Base-by-base conservation (phyloP, 2,888 invertebrate species). In the Tanypteryx hageni region DNA sequence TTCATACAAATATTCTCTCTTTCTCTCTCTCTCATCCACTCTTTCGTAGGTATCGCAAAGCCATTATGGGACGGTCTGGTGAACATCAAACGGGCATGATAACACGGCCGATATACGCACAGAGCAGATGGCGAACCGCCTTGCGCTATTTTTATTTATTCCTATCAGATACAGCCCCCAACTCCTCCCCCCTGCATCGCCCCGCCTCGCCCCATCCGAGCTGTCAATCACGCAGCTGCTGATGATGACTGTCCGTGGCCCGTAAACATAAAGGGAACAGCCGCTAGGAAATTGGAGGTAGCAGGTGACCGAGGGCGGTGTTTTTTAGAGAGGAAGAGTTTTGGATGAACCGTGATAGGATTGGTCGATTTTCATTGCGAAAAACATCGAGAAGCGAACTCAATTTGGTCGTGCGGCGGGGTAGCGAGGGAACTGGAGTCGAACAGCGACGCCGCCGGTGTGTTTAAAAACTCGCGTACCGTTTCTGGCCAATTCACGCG, bases 211-310 rank as follows among this genome's bases (percentile, higher is more conserved):
- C 61, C 61, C 14, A 61, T 61, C 31, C 86, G 31, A 86, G 86
- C 86, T 61, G 86, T 86, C 61, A 86, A 64, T 86, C 86, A 86
- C 61, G 31, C 18, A 31, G 61, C 86, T 86, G 86, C 86, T 31
- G 86, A 86, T 61, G 61, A 22, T 57, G 22, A 18, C 61, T 61
- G 86, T 31, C 31, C 31, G 86, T 8, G 86, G 61, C 22, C 4
- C n/a, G 56, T 16, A 10, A 16, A 86, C 59, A 16, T 3, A 16
- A 31, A 59, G 44, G 86, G 16, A 44, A 18, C 31, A 59, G 61
- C 18, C 27, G n/a, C 31, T 27, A 18, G 61, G 18, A 59, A 61
- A 9, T n/a, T 11, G 14, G 56, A 11, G 16, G 64, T 7, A n/a
- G 11, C 18, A 64, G 64, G 64, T 7, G 83, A 56, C 44, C 44